These are phyloP conservation scores for Ptychochromis oligacanthus DNA, from an alignment of 2,113 vertebrate species.

Conservation along the genomic window DNA sequence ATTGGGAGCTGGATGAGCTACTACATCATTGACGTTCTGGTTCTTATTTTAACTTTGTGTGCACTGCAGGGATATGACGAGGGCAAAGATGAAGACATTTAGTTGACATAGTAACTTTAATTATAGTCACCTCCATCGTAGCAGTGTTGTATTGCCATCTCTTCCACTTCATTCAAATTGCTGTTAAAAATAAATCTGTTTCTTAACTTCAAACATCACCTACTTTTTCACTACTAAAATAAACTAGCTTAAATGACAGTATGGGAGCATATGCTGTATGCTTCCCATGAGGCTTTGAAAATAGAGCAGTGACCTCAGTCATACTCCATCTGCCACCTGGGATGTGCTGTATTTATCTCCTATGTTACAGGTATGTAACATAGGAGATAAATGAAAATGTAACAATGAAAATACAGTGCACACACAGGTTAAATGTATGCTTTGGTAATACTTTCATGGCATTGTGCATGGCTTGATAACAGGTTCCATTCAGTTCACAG, in stretches of 20 bases:
- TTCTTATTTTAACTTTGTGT: background rate
- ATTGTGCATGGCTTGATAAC: constrained; percentile 17
- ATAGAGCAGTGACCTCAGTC: constrained; percentile 32
- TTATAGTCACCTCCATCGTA: constrained; percentile 15
- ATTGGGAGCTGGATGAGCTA: background rate
- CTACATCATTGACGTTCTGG: background rate
- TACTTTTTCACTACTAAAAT: constrained; percentile 34
- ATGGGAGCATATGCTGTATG: constrained; percentile 22
- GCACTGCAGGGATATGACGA: background rate
- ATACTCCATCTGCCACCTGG: constrained; percentile 31
- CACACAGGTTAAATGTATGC: background rate
- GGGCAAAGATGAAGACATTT: constrained; percentile 53
- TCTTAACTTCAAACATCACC: constrained; percentile 36
- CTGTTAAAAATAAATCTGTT: constrained; percentile 52
- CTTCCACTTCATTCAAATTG: constrained; percentile 26
- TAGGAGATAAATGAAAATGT: constrained; percentile 20
- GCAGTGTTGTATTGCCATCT: constrained; percentile 32
- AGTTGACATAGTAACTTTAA: constrained; percentile 45
- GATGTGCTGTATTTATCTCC: constrained; percentile 21
- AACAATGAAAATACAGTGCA: background rate
- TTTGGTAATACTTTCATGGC: constrained; percentile 22
- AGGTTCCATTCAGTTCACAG: constrained; percentile 23
- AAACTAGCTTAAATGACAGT: constrained; percentile 51
- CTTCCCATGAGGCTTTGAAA: constrained; percentile 49
- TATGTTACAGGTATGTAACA: background rate